Percentiles rank a stretch among this genome's conserved stretches.
These are phyloP conservation scores for Caenorhabditis japonica DNA, from an alignment of 2,888 invertebrate genomes.

Conservation along the genomic window DNA sequence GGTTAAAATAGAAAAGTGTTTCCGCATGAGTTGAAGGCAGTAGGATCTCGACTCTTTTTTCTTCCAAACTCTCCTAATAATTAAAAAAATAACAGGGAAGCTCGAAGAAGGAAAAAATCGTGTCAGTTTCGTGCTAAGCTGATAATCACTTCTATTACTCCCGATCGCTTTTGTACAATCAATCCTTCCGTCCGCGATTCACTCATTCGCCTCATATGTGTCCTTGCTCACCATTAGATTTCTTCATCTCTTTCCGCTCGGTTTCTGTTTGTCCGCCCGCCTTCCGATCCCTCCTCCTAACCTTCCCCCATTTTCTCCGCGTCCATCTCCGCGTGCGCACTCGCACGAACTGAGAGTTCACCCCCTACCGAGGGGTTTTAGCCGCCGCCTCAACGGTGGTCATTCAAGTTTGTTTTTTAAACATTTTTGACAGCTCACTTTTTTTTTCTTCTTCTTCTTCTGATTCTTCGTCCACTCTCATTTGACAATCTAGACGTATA, in stretches of 20 bases:
- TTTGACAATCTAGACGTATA: constrained; percentile 29
- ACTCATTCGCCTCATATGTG: too few species aligned
- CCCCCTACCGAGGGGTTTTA: constrained; percentile 48
- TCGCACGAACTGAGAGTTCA: constrained; percentile 35
- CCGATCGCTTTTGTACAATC: too few species aligned
- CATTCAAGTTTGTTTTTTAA: constrained; percentile 46
- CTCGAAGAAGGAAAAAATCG: too few species aligned
- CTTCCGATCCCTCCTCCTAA: constrained; percentile 51
- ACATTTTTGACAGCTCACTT: constrained; percentile 49
- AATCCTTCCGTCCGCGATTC: too few species aligned
- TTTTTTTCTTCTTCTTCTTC: constrained; percentile 13
- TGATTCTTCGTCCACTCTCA: too few species aligned
- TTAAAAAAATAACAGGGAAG: too few species aligned
- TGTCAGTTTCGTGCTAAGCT: too few species aligned
- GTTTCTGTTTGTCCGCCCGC: constrained; percentile 49
- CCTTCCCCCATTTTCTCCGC: constrained; percentile 45
- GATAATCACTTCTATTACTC: too few species aligned
- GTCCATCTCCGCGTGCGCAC: constrained; percentile 50
- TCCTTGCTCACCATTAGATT: constrained; percentile 51
- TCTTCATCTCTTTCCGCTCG: constrained; percentile 31
- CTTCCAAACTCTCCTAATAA: too few species aligned
- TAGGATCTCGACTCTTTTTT: too few species aligned
- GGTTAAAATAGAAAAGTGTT: too few species aligned
- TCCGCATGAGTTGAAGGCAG: too few species aligned
- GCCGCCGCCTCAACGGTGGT: constrained; percentile 20